Evolutionary conservation across 2,888 invertebrate species (phyloP).

Genomic region (Epirrita christyi): DNA sequence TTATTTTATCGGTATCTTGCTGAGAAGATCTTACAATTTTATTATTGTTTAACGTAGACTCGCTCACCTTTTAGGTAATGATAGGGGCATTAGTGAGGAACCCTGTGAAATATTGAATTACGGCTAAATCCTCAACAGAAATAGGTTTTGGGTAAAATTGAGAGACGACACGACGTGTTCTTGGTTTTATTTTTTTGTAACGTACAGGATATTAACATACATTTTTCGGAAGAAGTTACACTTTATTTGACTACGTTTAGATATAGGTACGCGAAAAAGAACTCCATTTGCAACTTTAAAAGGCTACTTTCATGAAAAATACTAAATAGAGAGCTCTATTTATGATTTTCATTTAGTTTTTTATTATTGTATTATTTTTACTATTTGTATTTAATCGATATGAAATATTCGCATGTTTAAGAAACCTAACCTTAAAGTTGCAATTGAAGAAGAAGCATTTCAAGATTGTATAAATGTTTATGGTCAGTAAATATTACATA

Average conservation of each 20-base stretch:
- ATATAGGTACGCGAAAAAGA: conserved; percentile 57
- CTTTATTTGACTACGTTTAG: conserved; percentile 57
- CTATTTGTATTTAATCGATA: not conserved
- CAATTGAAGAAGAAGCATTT: conserved; percentile 57
- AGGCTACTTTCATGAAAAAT: not conserved
- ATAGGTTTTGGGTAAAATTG: conserved; percentile 51
- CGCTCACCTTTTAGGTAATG: conserved; percentile 2
- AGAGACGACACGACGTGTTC: conserved; percentile 55
- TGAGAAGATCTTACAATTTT: too few relatives aligned
- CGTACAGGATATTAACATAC: conserved; percentile 70
- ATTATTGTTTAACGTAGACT: too few relatives aligned
- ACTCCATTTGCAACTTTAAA: conserved; percentile 56
- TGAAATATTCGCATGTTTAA: not conserved
- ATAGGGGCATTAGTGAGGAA: conserved; percentile 51
- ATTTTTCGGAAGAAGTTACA: conserved; percentile 66
- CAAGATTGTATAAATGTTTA: conserved; percentile 48
- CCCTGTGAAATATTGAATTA: conserved; percentile 58
- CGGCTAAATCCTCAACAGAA: conserved; percentile 46
- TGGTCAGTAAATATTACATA: conserved; percentile 52
- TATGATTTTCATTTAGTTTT: not conserved
- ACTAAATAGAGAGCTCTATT: not conserved
- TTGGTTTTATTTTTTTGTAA: conserved; percentile 74
- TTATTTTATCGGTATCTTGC: too few relatives aligned
- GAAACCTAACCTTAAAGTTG: conserved; percentile 45
- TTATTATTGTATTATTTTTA: not conserved